phyloP scores from a whole-genome alignment of 1,140 invertebrate species.

The Rhagoletis zephyria region DNA sequence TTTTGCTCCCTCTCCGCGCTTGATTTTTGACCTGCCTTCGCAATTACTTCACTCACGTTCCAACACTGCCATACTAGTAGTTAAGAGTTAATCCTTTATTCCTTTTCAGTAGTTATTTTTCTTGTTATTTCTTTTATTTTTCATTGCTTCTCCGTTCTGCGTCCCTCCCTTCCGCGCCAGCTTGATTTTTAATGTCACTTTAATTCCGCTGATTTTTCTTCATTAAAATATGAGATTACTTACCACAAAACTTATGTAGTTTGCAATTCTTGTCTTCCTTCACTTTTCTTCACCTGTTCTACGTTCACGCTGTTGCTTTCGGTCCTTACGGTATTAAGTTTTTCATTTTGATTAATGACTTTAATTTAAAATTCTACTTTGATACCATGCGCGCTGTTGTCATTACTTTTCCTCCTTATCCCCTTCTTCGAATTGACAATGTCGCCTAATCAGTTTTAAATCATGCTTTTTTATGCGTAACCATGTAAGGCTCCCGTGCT shows the following conservation, averaged over 20 bases:
- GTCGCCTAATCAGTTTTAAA: constrained; percentile 19
- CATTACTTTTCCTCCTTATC: constrained; percentile 29
- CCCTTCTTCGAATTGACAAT: not conserved
- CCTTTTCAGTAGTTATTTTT: not conserved
- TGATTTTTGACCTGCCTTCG: too few relatives aligned
- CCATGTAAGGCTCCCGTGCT: not conserved
- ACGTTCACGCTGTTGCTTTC: not conserved
- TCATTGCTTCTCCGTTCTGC: not conserved
- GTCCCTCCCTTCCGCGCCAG: not conserved
- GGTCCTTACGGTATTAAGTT: not conserved
- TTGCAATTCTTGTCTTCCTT: not conserved
- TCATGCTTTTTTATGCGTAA: too few relatives aligned
- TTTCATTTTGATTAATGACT: constrained; percentile 49
- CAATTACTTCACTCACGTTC: too few relatives aligned
- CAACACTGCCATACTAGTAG: too few relatives aligned
- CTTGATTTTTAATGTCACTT: not conserved
- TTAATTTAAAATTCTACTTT: constrained; percentile 23
- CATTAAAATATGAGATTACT: not conserved
- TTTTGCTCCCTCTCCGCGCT: too few relatives aligned
- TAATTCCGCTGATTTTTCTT: not conserved
- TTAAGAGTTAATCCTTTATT: not conserved
- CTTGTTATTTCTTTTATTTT: not conserved
- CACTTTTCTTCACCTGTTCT: not conserved
- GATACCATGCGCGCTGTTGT: not conserved
- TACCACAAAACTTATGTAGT: not conserved